Percentiles rank a stretch among this genome's conserved stretches.
phyloP scores from a whole-genome alignment of 2,888 invertebrate genomes.

The Standfussiana lucernea region DNA sequence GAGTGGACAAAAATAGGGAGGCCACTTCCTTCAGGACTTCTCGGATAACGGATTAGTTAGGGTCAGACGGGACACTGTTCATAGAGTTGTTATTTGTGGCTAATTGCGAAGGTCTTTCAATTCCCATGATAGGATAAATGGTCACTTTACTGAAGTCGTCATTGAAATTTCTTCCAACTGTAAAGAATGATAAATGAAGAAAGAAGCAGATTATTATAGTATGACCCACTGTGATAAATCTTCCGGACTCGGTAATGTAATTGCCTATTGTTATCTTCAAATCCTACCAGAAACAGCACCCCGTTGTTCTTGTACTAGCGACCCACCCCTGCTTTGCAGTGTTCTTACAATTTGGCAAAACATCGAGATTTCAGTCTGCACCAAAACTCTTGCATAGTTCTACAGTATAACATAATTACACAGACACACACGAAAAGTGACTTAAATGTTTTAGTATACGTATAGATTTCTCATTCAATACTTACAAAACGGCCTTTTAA shows the following conservation, averaged over 20 bases:
- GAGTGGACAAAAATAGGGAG: constrained; percentile 70
- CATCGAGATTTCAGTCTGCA: not conserved
- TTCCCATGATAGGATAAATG: constrained; percentile 8
- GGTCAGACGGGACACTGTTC: constrained; percentile 52
- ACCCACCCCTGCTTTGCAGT: not conserved
- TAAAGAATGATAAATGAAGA: not conserved
- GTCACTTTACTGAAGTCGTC: not conserved
- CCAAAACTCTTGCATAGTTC: not conserved
- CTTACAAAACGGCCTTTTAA: not conserved
- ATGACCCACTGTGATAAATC: not conserved
- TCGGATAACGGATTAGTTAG: constrained; percentile 60
- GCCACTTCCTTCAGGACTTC: constrained; percentile 71
- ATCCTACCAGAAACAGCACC: not conserved
- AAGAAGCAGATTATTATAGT: not conserved
- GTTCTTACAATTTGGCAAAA: not conserved
- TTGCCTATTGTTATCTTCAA: constrained; percentile 5
- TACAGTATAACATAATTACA: not conserved
- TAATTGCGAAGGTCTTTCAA: constrained; percentile 14
- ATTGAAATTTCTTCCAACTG: constrained; percentile 1
- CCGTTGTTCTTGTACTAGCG: not conserved
- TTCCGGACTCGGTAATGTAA: not conserved
- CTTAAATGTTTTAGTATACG: not conserved
- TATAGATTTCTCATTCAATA: not conserved
- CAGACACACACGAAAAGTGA: not conserved
- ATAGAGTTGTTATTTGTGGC: not conserved